Conservation (phyloP, 1,140 invertebrate genomes). For the Spodoptera litura region DNA sequence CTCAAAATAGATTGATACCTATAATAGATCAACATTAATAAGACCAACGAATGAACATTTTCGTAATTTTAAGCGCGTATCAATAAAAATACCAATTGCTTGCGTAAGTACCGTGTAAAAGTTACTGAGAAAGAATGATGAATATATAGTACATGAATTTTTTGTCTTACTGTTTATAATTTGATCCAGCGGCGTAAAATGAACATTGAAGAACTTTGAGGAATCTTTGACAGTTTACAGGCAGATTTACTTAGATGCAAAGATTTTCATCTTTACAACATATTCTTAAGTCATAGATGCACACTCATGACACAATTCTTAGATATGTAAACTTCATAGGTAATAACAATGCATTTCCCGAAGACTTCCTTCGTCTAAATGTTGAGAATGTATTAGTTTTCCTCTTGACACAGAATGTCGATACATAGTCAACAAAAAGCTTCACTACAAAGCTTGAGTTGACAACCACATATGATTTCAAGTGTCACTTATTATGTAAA, state of each 20-base stretch:
- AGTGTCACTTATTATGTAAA: not conserved
- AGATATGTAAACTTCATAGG: too few species aligned
- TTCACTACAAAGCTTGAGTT: not conserved
- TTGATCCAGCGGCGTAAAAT: not conserved
- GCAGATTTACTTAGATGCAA: too few species aligned
- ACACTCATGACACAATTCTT: too few species aligned
- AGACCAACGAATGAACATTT: conserved; percentile 19
- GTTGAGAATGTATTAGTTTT: not conserved
- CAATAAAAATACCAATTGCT: conserved; percentile 40
- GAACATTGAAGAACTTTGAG: too few species aligned
- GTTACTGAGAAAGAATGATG: conserved; percentile 38
- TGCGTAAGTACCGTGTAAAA: conserved; percentile 34
- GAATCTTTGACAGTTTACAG: too few species aligned
- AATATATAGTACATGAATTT: not conserved
- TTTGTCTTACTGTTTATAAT: conserved; percentile 1
- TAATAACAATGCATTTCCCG: too few species aligned
- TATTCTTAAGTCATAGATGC: too few species aligned
- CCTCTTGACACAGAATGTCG: not conserved
- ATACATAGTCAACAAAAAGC: not conserved
- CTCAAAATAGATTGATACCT: conserved; percentile 16
- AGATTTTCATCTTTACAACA: too few species aligned
- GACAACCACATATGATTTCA: conserved; percentile 20
- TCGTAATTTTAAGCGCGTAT: conserved; percentile 46
- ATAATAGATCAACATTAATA: conserved; percentile 43
- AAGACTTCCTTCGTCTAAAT: too few species aligned